A percentile compares a stretch with the other conserved stretches of the same genome.
These are phyloP conservation scores for Mustela lutreola DNA, from an alignment of 2,113 vertebrate species.

Conservation along the genomic window DNA sequence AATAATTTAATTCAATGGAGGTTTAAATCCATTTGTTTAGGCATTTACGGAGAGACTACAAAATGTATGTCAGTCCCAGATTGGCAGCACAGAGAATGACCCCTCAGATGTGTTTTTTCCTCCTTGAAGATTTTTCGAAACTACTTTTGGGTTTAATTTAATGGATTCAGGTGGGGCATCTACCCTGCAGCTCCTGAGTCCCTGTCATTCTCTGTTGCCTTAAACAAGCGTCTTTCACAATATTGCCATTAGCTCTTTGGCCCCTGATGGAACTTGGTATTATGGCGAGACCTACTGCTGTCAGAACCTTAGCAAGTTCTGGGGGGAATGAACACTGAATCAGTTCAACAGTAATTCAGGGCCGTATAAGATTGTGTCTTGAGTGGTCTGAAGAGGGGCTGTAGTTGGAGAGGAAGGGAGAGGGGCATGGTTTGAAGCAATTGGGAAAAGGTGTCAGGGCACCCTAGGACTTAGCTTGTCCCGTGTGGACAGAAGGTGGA, in stretches of 20 bases:
- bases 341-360: neutral
- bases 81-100: neutral
- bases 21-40: neutral
- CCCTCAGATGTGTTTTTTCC: neutral
- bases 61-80: neutral
- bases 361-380: neutral
- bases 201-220: neutral
- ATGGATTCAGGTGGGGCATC: neutral
- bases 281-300: neutral
- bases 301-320: neutral
- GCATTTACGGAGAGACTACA: too few relatives aligned
- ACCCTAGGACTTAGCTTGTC: neutral
- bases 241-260: neutral
- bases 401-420: neutral
- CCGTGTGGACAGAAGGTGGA: neutral
- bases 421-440: neutral
- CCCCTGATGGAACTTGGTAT: neutral
- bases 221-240: neutral
- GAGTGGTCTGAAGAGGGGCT: neutral
- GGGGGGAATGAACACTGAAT: neutral
- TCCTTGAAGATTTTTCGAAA: conserved; percentile 8
- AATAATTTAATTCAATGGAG: neutral
- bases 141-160: neutral
- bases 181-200: neutral
- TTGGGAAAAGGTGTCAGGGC: neutral